These are phyloP conservation scores for Eubasilissa splendida DNA, from an alignment of 2,888 invertebrate genomes.

Conservation along the genomic window DNA sequence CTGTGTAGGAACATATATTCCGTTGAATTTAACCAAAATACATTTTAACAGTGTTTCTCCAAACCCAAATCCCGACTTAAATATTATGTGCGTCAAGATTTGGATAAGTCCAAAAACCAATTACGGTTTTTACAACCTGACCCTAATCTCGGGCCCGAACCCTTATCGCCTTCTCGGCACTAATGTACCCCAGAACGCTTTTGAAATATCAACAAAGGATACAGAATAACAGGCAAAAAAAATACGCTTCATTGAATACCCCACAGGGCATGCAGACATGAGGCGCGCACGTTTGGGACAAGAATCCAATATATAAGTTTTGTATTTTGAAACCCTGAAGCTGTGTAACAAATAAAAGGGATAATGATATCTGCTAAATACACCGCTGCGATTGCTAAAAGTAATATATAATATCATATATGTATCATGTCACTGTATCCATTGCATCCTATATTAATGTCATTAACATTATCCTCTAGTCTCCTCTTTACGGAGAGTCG, in stretches of 20 bases:
- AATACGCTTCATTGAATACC: constrained; percentile 24
- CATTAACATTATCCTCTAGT: too few relatives aligned
- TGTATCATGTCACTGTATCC: too few relatives aligned
- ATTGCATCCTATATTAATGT: too few relatives aligned
- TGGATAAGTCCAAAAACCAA: background rate
- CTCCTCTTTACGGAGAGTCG: too few relatives aligned
- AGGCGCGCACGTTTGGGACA: background rate
- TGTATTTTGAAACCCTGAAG: background rate
- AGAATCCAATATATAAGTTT: background rate
- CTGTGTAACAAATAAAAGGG: too few relatives aligned
- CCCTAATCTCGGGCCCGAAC: background rate
- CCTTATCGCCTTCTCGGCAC: background rate
- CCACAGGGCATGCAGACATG: constrained; percentile 9
- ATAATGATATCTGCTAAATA: too few relatives aligned
- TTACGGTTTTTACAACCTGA: constrained; percentile 8
- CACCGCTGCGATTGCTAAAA: too few relatives aligned
- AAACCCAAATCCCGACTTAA: background rate
- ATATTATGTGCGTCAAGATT: too few relatives aligned
- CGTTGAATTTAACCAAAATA: background rate
- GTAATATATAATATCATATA: too few relatives aligned
- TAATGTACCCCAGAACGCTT: constrained; percentile 6
- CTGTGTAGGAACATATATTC: too few relatives aligned
- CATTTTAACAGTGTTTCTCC: background rate
- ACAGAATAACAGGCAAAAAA: background rate
- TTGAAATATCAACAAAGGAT: constrained; percentile 23